Base-by-base conservation (phyloP, 1,140 invertebrate species). In the Drosophila nebulosa region DNA sequence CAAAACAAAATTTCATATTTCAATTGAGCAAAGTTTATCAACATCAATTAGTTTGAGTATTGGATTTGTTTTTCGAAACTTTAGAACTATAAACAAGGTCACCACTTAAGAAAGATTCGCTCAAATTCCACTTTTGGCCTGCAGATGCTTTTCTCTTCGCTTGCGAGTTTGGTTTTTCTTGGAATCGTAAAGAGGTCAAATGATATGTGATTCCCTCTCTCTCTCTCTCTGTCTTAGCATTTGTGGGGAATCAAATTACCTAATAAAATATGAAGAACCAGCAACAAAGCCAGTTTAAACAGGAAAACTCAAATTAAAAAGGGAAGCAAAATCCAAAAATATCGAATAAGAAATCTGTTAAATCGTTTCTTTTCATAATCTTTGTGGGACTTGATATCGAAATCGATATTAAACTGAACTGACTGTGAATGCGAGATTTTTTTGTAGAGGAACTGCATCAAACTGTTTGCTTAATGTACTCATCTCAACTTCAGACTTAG, bases 211-310 rank as follows among this genome's bases (percentile, higher is more conserved):
- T 79, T 76, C 72, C 64, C n/a, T n/a, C n/a, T n/a, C n/a, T n/a
- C n/a, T n/a, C n/a, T n/a, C n/a, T n/a, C n/a, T n/a, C n/a, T n/a
- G n/a, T n/a, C n/a, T 39, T 67, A 71, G 74, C 65, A 83, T 81
- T 86, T n/a, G n/a, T n/a, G 79, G 71, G 75, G 75, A 71, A 78
- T 86, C 83, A 88, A 69, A 61, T 86, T 88, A 63, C 74, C 32
- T 36, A 39, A 73, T 65, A 67, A 55, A 64, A 14, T 35, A 18
- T 52, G 12, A 52, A 39, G 61, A 68, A 22, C 46, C 53, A 60
- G 39, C 39, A 18, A 26, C 18, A 63, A n/a, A 56, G 68, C 58
- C 61, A 30, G 26, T 16, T 30, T 5, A 53, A 30, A 6, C 14
- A 9, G 24, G 1, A 14, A 4, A 12, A 16, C n/a, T 53, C 4